Conservation (phyloP, 2,797 vertebrate genomes). For the Sandelia bainsii region DNA sequence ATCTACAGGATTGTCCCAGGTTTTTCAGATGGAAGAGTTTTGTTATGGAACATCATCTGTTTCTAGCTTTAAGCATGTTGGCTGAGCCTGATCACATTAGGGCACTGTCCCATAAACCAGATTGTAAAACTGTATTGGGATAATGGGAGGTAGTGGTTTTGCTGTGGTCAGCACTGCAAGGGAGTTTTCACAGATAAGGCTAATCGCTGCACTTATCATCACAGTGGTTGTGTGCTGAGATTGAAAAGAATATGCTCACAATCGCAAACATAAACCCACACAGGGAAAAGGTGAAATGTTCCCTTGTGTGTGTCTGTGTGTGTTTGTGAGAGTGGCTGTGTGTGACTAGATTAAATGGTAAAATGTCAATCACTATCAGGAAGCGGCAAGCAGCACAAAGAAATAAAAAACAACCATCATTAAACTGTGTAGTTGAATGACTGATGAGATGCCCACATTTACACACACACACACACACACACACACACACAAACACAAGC, state of each 20-base stretch:
- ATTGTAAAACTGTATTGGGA: constrained; percentile 74
- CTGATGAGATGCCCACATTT: constrained; percentile 36
- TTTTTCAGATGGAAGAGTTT: constrained; percentile 44
- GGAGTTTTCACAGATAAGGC: constrained; percentile 78
- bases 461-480: constrained; percentile 7
- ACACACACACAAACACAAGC: constrained; percentile 1
- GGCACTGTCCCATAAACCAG: constrained; percentile 64
- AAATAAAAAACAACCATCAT: constrained; percentile 47
- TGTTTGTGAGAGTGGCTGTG: constrained; percentile 1
- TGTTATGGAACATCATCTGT: constrained; percentile 52
- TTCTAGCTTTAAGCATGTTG: constrained; percentile 46
- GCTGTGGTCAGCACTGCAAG: constrained; percentile 76
- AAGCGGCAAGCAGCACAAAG: constrained; percentile 36
- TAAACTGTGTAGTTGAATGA: constrained; percentile 43
- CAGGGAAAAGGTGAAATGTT: constrained; percentile 60
- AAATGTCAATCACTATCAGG: constrained; percentile 50
- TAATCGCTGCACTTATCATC: constrained; percentile 76
- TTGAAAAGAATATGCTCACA: constrained; percentile 70
- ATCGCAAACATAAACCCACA: constrained; percentile 47
- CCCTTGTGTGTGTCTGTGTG: constrained; percentile 11
- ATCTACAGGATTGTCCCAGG: constrained; percentile 11
- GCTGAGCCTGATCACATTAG: constrained; percentile 65
- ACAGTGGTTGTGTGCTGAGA: constrained; percentile 66
- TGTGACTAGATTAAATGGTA: constrained; percentile 38
- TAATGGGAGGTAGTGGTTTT: constrained; percentile 70